Base-by-base conservation (phyloP, 2,888 invertebrate species). In the Achlya flavicornis region DNA sequence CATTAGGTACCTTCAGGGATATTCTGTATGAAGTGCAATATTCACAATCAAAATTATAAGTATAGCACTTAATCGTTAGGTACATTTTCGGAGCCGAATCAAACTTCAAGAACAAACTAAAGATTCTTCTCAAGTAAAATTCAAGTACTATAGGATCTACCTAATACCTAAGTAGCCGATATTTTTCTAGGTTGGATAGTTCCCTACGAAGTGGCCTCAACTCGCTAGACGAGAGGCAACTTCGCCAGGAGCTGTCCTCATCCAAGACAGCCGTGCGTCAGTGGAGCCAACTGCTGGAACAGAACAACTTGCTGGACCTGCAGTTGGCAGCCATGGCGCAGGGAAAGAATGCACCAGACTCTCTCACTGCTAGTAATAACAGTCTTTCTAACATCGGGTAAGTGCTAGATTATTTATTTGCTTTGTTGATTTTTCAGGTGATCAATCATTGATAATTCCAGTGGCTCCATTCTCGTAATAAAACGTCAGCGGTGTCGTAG, bases 131-230 rank as follows among this genome's bases (percentile, higher is more conserved):
- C 26, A 26, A 26, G 26, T 26, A 2, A 26, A 26, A 26, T 26
- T 26, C 26, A 26, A 26, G 26, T 26, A 26, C 2, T 26, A 26
- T 26, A 26, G 2, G 26, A 1, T 26, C 26, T 26, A 26, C 26
- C 26, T 26, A 26, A 26, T 26, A 26, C 1, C 26, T 26, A 26
- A 14, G 33, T 46, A 46, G 14, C n/a, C 46, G 10, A 6, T 7
- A 6, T 48, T 61, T 59, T 10, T 26, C 19, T 73, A 93, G 93
- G 77, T 75, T 93, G 84, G 93, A 93, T 78, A 93, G 93, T 70
- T 94, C 94, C 4, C 85, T 94, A 0, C 90, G 93, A 61, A 94
- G 94, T 71, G 94, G 94, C 58, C 82, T 94, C 53, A 94, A 93
- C 77, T 93, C 94, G 0, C 72, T 94, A 64, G 94, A 94, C 78